Base-by-base conservation (phyloP, 1,140 invertebrate genomes). In the Hyles euphorbiae region DNA sequence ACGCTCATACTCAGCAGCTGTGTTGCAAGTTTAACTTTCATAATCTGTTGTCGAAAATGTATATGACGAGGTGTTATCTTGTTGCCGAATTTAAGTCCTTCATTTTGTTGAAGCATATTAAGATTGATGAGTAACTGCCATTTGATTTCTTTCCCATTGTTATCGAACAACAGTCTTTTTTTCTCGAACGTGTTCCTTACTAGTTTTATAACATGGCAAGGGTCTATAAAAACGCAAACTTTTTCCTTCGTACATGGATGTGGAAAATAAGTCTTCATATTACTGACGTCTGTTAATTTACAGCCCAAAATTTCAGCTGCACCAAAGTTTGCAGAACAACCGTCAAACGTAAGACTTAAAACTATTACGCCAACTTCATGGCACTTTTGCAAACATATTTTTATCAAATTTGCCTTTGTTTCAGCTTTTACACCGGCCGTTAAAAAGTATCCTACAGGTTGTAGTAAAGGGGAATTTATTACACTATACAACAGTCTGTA, bases 201-300 rank as follows among this genome's bases (percentile, higher is more conserved):
- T 52, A 79, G 61, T 72, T 88, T 88, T 9, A 86, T 51, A n/a
- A n/a, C n/a, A 68, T 87, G 82, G 52, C 78, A 87, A 33, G 79
- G 54, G 59, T 85, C 79, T 40, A 78, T 54, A 58, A 83, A 69
- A 49, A 76, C 43, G 53, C 63, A 55, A 11, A 88, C 62, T 47
- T 63, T 67, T 47, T 75, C 49, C 34, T 53, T 36, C 40, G 55
- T 68, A 8, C 6, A 51, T 12, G 76, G 75, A 56, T 84, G 76
- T 22, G 5, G 11, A 73, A 87, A 83, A 47, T 54, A 74, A 32
- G 69, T 68, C 58, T 69, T 51, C 6, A 58, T 51, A 65, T 71
- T 65, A 22, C 55, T 11, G 6, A 59, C 11, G 40, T 61, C 34
- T 32, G 11, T 44, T 12, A 67, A 50, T 6, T 58, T 44, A 57